Conservation (phyloP, 2,113 vertebrate species). For the Cercopithecus mona region DNA sequence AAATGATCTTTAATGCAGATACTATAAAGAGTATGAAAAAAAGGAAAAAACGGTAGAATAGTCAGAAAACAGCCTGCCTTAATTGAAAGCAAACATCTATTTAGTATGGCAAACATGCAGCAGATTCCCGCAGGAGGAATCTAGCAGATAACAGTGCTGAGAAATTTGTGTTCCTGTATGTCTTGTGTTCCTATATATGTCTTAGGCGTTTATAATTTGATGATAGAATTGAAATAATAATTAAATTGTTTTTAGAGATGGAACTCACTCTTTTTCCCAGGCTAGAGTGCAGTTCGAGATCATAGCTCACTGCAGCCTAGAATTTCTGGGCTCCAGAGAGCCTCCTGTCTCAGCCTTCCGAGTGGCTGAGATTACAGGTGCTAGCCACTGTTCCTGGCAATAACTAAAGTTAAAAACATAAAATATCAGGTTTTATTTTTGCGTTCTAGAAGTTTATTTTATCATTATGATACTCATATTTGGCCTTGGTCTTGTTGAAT, state of each 20-base stretch:
- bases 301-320: neutral
- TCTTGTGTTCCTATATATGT: neutral
- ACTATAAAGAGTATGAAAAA: neutral
- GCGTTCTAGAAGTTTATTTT: neutral
- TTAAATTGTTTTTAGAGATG: neutral
- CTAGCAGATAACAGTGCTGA: neutral
- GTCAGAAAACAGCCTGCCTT: neutral
- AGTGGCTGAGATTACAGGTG: neutral
- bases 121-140: neutral
- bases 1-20: neutral
- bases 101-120: neutral
- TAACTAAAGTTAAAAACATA: neutral
- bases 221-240: neutral
- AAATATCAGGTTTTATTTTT: neutral
- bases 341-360: neutral
- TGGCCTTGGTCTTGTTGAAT: neutral
- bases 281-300: too few species aligned
- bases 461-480: neutral
- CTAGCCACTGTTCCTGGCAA: neutral
- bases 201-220: neutral
- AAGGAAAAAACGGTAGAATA: neutral
- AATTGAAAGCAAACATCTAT: neutral
- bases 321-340: neutral
- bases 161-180: neutral
- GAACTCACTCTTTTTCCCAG: neutral